Conservation (phyloP, 2,888 invertebrate genomes). For the Aphidoletes aphidimyza region DNA sequence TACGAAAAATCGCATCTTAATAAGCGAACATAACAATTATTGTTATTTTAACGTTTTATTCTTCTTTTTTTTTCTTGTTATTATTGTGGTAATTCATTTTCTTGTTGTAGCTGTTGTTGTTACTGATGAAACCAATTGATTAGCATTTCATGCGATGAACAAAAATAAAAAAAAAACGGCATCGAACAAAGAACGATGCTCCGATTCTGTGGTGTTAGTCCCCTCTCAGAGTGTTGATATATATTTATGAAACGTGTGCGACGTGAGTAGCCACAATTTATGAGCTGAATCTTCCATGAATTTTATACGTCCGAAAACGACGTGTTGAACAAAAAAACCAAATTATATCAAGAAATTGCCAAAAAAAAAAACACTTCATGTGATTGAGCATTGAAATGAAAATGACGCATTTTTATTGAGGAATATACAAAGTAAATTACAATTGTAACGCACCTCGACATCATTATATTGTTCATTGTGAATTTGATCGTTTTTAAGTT, state of each 20-base stretch:
- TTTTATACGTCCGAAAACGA: background rate
- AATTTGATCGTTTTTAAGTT: background rate
- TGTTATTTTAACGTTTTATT: background rate
- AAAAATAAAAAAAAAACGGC: background rate
- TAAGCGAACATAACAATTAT: constrained; percentile 1
- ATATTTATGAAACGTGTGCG: background rate
- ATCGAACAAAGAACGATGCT: background rate
- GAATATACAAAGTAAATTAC: background rate
- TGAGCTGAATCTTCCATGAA: background rate
- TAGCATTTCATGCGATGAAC: background rate
- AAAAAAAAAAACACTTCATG: constrained; percentile 2
- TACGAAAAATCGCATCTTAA: background rate
- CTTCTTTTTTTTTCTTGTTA: background rate
- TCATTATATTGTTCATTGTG: background rate
- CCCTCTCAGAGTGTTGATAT: background rate
- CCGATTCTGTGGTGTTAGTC: background rate
- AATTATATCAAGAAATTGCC: no score
- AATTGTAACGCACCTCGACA: background rate
- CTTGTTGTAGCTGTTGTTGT: background rate
- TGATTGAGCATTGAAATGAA: background rate
- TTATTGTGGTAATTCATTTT: constrained; percentile 13
- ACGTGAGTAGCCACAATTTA: background rate
- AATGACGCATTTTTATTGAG: constrained; percentile 43
- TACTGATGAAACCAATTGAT: constrained; percentile 27
- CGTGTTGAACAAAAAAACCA: background rate